Percentiles rank a stretch among this genome's conserved stretches.
Conservation (phyloP, 2,888 invertebrate species). For the Exocentrus adspersus region DNA sequence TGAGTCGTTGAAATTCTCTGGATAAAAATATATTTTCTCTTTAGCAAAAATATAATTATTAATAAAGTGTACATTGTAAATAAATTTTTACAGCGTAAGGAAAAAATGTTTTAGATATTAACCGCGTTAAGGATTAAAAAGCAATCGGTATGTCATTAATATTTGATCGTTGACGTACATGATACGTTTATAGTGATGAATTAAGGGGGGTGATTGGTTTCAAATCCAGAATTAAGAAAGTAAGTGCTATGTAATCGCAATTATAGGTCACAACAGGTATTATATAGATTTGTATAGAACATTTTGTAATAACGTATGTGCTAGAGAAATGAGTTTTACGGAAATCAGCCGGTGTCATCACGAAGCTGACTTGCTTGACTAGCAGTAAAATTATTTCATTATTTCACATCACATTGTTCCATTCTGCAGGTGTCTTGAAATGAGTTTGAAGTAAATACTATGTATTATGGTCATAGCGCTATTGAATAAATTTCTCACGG, state of each 20-base stretch:
- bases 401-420: too few relatives aligned
- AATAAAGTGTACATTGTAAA: too few relatives aligned
- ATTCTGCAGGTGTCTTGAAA: too few relatives aligned
- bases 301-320: not conserved
- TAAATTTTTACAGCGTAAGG: too few relatives aligned
- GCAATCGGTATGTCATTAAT: not conserved
- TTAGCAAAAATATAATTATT: too few relatives aligned
- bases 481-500: constrained; percentile 16
- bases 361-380: too few relatives aligned
- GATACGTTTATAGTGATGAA: not conserved
- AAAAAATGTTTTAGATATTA: not conserved
- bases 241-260: not conserved
- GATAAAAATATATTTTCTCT: too few relatives aligned
- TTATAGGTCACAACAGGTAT: not conserved
- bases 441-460: too few relatives aligned
- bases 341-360: too few relatives aligned
- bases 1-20: too few relatives aligned
- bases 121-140: not conserved
- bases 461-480: not conserved
- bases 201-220: not conserved
- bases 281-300: not conserved
- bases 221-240: not conserved
- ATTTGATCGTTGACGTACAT: not conserved
- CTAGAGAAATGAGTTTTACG: too few relatives aligned
- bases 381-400: too few relatives aligned